Evolutionary conservation across 2,888 invertebrate genomes (phyloP).

Genomic region (Lochmaea crataegi): DNA sequence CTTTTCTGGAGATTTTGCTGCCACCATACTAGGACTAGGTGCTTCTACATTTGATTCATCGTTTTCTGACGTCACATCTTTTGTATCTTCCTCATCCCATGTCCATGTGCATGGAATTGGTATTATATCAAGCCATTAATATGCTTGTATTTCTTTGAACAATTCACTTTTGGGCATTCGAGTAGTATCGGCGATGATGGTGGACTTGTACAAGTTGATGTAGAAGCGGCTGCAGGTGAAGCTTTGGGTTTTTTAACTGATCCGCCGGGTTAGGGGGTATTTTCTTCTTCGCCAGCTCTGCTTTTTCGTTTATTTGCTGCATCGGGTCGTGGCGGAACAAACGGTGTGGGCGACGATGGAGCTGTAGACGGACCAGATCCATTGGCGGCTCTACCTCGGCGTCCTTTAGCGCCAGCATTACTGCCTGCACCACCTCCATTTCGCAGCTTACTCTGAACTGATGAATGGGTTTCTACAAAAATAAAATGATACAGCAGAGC

Average conservation of each 20-base stretch:
- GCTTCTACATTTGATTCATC: conserved; percentile 73
- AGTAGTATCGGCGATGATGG: conserved; percentile 86
- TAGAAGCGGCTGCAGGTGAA: conserved; percentile 69
- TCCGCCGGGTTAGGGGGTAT: conserved; percentile 58
- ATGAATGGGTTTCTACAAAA: conserved; percentile 73
- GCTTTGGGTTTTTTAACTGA: conserved; percentile 61
- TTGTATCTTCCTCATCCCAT: conserved; percentile 66
- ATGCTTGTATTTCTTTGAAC: conserved; percentile 97
- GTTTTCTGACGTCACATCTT: conserved; percentile 77
- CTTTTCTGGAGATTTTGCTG: conserved; percentile 74
- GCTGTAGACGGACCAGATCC: conserved; percentile 68
- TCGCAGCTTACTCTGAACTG: conserved; percentile 88
- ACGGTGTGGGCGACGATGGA: conserved; percentile 72
- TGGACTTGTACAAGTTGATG: conserved; percentile 66
- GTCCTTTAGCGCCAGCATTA: conserved; percentile 67
- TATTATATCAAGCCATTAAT: conserved; percentile 96
- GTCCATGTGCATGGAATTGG: conserved; percentile 92
- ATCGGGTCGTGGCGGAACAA: conserved; percentile 71
- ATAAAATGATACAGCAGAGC: too few species aligned
- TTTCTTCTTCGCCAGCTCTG: conserved; percentile 63
- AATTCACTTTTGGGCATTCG: conserved; percentile 96
- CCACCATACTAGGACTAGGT: conserved; percentile 69
- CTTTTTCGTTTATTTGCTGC: conserved; percentile 66
- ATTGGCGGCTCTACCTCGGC: conserved; percentile 55
- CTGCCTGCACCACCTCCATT: conserved; percentile 75